Evolutionary conservation across 2,888 invertebrate genomes (phyloP), one percentile per base, ranked within the genome.

Genomic region (Leptinotarsa juncta): DNA sequence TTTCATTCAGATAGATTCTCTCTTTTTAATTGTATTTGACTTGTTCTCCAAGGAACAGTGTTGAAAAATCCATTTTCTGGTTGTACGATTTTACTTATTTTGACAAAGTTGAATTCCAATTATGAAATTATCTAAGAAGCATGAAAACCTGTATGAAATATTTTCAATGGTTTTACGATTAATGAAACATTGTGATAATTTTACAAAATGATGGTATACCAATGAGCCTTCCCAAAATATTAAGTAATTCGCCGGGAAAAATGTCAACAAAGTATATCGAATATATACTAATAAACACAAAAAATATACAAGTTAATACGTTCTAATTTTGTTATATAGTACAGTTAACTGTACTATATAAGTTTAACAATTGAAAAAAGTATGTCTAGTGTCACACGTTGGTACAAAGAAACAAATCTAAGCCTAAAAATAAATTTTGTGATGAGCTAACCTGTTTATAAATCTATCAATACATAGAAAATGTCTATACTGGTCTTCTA

Each of bases 401-500:
- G 51, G 16, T 16, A 51, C 10, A 42, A 42, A 42, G 42, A 12
- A 42, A 42, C 10, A 42, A 42, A 42, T 10, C 42, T 42, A 42
- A 10, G 42, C 10, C 42, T 42, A 42, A 42, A 42, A 42, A 42
- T 51, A 7, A 15, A 51, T 51, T 10, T 57, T 57, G 12, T n/a
- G 12, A 3, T 57, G 12, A 57, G 42, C n/a, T 57, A 57, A 20
- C 12, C 57, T 20, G 55, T 18, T n/a, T 18, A 18, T 55, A 55
- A 57, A 62, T 32, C 14, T 62, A 16, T 32, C 16, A 7, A 32
- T 18, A 66, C 42, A 75, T 65, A 78, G 72, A 79, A 76, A 80
- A 75, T 78, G 79, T 80, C 76, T 79, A 79, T 79, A 79, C 80
- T 42, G 81, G 81, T 83, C 82, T 82, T 77, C 81, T 81, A 81